A percentile compares a stretch with the other conserved stretches of the same genome.
phyloP scores from a whole-genome alignment of 2,797 vertebrate species.

The Smutsia temminckii region DNA sequence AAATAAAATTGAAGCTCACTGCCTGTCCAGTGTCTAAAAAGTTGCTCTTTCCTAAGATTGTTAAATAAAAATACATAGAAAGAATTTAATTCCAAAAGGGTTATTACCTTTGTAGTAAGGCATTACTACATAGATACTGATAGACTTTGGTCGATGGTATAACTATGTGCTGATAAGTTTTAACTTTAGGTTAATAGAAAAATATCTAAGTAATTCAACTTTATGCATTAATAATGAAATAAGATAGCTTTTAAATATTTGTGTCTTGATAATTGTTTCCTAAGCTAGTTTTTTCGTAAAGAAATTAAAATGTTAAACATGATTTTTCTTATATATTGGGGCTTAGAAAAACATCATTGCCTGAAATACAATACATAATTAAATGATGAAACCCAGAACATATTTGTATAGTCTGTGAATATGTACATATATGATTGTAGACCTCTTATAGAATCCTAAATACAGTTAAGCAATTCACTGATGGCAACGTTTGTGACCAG shows the following conservation, averaged over 20 bases:
- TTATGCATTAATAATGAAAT: conserved; percentile 25
- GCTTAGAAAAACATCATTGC: background rate
- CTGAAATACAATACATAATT: conserved; percentile 38
- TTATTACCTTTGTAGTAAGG: background rate
- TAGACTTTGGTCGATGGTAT: background rate
- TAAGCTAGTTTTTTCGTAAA: conserved; percentile 1
- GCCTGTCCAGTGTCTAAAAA: background rate
- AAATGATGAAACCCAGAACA: background rate
- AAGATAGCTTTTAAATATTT: conserved; percentile 28
- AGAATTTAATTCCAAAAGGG: background rate
- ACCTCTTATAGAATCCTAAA: background rate
- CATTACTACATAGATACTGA: background rate
- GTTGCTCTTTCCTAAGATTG: conserved; percentile 11
- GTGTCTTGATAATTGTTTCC: conserved; percentile 25
- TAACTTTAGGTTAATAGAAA: background rate
- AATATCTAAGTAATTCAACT: background rate
- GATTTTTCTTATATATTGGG: background rate
- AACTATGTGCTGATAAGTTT: background rate
- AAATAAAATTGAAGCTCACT: conserved; percentile 14
- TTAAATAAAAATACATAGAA: conserved; percentile 19
- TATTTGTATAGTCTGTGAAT: background rate
- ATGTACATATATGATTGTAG: background rate
- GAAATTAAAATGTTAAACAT: conserved; percentile 6
- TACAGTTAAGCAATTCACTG: background rate
- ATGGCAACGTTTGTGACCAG: background rate